Evolutionary conservation across 2,797 vertebrate species (phyloP), one percentile per base, ranked within the genome.

Genomic region (Darevskia nairensis): DNA sequence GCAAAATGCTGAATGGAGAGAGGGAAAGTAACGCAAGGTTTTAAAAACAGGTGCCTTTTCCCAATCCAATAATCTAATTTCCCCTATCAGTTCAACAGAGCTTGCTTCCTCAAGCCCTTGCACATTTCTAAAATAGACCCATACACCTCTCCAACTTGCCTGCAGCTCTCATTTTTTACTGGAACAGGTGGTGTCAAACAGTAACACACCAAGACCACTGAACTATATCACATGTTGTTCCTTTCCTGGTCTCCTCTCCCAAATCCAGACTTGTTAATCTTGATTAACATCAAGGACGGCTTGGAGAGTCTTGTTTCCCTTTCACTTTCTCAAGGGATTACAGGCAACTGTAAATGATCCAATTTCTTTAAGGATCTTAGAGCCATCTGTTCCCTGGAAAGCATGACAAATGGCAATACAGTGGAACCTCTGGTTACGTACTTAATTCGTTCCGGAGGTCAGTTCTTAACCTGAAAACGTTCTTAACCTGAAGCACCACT

Each of bases 351-450:
- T 72, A 79, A 88, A 21, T 72, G 35, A 84, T 64, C 50, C 35
- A 72, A 79, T 80, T 88, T 80, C 82, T 72, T 72, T 80, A 84
- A 64, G 64, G 50, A 84, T 46, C 21, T 59, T 79, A 69, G n/a
- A 80, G 79, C 75, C 41, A 88, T 17, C 23, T 90, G 32, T 72
- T 66, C 76, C 74, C 75, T 84, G 69, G 66, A 69, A 44, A 91
- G 55, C 0, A 0, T 29, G 21, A 69, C 6, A 90, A 72, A n/a
- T 29, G 80, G 46, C 61, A 55, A 80, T 29, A 35, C 35, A 35
- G 35, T 35, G 35, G 35, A 0, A 35, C 35, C 35, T 35, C 35
- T 35, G 35, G 35, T 35, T 35, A 35, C 35, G 35, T 35, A 35
- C 35, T 35, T 35, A 35, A 35, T 35, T 35, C 35, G 35, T 3